These are phyloP conservation scores for Ophthalmolycus amberensis DNA, from an alignment of 2,113 vertebrate species.

Conservation along the genomic window DNA sequence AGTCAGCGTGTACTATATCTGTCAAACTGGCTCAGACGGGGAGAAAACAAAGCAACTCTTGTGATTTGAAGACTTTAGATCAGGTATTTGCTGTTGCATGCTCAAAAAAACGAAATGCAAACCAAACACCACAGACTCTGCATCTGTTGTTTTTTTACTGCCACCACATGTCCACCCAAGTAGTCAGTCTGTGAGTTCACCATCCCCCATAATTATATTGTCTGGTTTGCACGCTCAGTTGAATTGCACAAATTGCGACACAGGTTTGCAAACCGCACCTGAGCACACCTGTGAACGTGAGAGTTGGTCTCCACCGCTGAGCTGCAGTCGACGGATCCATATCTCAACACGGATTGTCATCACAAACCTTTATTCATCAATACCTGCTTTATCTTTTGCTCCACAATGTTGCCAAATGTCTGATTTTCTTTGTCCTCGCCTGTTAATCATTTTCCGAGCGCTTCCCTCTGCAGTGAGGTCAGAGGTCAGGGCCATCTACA, in stretches of 20 bases:
- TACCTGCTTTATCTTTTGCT: background rate
- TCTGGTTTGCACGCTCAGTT: conserved; percentile 6
- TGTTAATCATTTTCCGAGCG: background rate
- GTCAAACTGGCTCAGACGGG: background rate
- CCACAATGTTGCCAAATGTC: background rate
- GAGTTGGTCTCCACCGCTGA: background rate
- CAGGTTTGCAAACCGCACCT: conserved; percentile 18
- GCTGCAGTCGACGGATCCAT: background rate
- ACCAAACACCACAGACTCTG: background rate
- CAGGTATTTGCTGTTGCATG: background rate
- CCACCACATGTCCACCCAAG: background rate
- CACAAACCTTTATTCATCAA: background rate
- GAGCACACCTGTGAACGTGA: background rate
- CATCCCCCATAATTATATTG: background rate
- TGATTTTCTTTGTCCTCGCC: background rate
- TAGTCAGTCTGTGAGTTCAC: background rate
- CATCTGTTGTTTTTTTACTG: background rate
- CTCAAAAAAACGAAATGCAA: conserved; percentile 5
- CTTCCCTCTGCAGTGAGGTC: background rate
- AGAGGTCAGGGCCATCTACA: background rate
- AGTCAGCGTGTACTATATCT: background rate
- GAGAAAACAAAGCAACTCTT: background rate
- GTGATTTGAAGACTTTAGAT: background rate
- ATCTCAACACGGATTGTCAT: background rate
- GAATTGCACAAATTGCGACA: conserved; percentile 39